Evolutionary conservation across 2,113 vertebrate species (phyloP).

Genomic region (Acanthochromis polyacanthus): DNA sequence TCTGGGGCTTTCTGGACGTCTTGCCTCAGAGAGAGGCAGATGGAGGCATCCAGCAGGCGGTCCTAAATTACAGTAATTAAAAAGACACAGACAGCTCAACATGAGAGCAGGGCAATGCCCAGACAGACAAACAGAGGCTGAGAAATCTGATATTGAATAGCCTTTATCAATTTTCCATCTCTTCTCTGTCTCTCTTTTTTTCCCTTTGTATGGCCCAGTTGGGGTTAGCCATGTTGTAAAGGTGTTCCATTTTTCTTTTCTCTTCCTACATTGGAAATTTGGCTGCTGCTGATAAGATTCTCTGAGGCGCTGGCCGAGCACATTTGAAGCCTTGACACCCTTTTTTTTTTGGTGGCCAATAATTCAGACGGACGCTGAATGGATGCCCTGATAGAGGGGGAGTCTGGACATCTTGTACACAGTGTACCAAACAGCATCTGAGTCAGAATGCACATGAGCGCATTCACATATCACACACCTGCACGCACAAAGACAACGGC

Average conservation of each 20-base stretch:
- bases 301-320: constrained; percentile 4
- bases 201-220: constrained; percentile 1
- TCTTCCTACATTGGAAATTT: constrained; percentile 31
- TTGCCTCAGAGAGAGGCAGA: constrained; percentile 67
- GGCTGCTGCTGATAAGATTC: constrained; percentile 46
- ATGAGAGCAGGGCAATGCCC: constrained; percentile 10
- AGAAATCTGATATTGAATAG: constrained; percentile 38
- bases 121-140: constrained; percentile 9
- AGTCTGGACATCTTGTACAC: constrained; percentile 47
- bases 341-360: constrained; percentile 35
- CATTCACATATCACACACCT: constrained; percentile 28
- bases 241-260: constrained; percentile 16
- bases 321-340: constrained; percentile 49
- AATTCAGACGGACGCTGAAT: constrained; percentile 52
- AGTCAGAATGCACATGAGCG: constrained; percentile 35
- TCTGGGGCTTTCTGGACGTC: constrained; percentile 29
- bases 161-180: constrained; percentile 47
- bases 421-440: constrained; percentile 45
- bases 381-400: constrained; percentile 45
- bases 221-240: constrained; percentile 22
- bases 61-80: constrained; percentile 68
- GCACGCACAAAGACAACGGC: constrained; percentile 35
- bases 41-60: constrained; percentile 56
- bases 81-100: constrained; percentile 54
- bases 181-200: background rate